Evolutionary conservation across 2,113 vertebrate species (phyloP).

Genomic region (Prionailurus bengalensis): DNA sequence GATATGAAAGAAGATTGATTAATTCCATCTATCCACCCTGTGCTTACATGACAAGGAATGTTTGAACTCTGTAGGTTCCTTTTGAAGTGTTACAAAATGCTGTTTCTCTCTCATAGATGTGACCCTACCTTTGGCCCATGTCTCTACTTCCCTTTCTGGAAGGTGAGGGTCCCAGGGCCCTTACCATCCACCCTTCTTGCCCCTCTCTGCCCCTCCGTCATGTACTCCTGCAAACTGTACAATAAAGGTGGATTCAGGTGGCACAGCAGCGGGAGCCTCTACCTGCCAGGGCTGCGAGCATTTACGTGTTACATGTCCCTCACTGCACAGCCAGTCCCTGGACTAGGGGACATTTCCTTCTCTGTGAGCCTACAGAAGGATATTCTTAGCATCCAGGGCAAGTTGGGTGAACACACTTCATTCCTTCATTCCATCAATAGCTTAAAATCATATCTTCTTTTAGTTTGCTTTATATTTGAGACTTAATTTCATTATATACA

Average conservation of each 20-base stretch:
- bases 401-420: background rate
- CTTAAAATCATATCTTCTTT: background rate
- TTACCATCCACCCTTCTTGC: background rate
- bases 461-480: background rate
- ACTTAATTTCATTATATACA: background rate
- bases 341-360: background rate
- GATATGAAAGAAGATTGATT: background rate
- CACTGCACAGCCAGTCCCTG: background rate
- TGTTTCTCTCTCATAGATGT: background rate
- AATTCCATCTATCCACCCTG: background rate
- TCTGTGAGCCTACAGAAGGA: background rate
- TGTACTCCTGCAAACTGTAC: background rate
- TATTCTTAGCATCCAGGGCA: background rate
- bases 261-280: accelerated
- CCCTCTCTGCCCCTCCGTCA: background rate
- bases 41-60: accelerated
- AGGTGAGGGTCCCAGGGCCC: background rate
- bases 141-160: background rate
- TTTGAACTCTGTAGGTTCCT: background rate
- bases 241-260: background rate
- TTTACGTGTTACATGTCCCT: background rate
- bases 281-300: accelerated
- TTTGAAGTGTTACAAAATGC: background rate
- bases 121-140: no score
- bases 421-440: background rate